These are phyloP conservation scores for Cydia amplana DNA, from an alignment of 1,140 invertebrate genomes.

Conservation along the genomic window DNA sequence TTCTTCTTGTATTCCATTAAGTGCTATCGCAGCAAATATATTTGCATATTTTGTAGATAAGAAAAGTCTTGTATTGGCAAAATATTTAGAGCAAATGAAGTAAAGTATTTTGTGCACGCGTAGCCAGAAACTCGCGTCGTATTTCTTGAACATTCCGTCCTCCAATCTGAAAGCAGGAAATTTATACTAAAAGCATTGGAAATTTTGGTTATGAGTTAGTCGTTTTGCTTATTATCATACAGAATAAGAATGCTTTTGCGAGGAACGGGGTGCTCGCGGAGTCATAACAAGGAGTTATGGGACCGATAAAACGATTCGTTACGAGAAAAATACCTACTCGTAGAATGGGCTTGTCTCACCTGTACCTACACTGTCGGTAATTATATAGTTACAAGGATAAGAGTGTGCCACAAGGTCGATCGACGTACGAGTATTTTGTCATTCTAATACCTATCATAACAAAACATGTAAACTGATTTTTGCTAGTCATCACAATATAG, in stretches of 20 bases:
- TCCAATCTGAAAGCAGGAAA: constrained; percentile 17
- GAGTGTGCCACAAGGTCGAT: too few relatives aligned
- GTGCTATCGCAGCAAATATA: background rate
- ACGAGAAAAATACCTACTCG: background rate
- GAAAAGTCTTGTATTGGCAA: background rate
- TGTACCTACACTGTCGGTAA: background rate
- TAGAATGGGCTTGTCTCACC: background rate
- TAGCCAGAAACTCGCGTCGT: constrained; percentile 3
- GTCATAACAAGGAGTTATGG: constrained; percentile 18
- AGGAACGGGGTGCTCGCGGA: background rate
- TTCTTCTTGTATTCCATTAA: background rate
- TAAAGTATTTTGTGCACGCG: background rate
- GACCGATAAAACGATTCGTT: background rate
- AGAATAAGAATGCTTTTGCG: background rate
- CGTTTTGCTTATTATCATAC: constrained; percentile 27
- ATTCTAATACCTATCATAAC: too few relatives aligned
- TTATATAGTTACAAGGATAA: too few relatives aligned
- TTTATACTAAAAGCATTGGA: constrained; percentile 10
- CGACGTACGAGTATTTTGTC: too few relatives aligned
- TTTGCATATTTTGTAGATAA: background rate
- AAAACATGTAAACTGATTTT: too few relatives aligned
- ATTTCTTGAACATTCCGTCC: background rate
- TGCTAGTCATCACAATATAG: too few relatives aligned
- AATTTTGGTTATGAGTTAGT: constrained; percentile 11
- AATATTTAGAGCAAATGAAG: background rate